Evolutionary conservation across 2,113 vertebrate genomes (phyloP).

Genomic region (Aptenodytes patagonicus): DNA sequence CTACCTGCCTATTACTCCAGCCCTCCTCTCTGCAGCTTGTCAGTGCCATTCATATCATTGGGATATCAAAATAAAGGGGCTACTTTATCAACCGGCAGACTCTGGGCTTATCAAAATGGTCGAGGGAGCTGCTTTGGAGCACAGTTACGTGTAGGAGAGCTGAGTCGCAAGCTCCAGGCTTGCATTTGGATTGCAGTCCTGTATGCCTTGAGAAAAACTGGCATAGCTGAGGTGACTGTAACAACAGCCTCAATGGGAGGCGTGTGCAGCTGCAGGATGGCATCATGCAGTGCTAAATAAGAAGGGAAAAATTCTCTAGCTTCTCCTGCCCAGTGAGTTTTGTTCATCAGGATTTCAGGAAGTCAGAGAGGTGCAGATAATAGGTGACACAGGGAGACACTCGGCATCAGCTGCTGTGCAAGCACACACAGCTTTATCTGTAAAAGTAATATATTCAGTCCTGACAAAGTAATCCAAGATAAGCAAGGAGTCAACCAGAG

Average conservation of each 20-base stretch:
- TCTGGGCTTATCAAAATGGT: background rate
- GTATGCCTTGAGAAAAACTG: background rate
- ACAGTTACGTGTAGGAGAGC: background rate
- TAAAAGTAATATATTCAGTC: background rate
- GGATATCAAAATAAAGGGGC: background rate
- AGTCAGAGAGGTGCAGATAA: background rate
- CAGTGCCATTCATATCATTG: background rate
- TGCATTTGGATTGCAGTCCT: background rate
- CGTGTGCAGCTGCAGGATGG: accelerated
- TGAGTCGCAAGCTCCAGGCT: background rate
- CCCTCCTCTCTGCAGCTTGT: background rate
- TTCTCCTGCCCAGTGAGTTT: background rate
- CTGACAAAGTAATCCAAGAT: slow-evolving; percentile 13
- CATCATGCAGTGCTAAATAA: background rate
- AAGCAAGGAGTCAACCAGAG: slow-evolving; percentile 9
- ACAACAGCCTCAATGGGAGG: background rate
- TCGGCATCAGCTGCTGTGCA: background rate
- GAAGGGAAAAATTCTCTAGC: background rate
- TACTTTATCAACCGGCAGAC: background rate
- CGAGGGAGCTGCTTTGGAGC: background rate
- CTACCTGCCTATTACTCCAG: background rate
- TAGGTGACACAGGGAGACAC: background rate
- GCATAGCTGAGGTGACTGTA: background rate
- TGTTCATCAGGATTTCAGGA: background rate
- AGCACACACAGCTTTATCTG: background rate